A percentile compares a stretch with the other conserved stretches of the same genome.
These are phyloP conservation scores for Scartelaos histophorus DNA, from an alignment of 2,113 vertebrate species.

Conservation along the genomic window DNA sequence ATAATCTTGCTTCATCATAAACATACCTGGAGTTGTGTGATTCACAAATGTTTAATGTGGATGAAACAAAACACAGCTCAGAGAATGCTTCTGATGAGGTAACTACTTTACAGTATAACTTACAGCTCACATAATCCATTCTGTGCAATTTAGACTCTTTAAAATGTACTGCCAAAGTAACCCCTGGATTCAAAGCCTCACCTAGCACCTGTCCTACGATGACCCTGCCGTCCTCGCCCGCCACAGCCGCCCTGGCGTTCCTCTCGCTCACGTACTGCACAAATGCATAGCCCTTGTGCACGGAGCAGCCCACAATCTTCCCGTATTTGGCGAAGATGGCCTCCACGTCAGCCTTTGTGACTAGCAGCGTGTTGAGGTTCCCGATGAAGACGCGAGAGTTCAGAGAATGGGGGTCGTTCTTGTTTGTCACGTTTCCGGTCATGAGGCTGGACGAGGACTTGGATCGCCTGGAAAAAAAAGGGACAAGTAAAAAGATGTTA, in stretches of 20 bases:
- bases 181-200: slow-evolving; percentile 52
- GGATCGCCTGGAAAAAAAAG: background rate
- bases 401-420: slow-evolving; percentile 86
- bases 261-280: slow-evolving; percentile 87
- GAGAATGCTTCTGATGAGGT: too few relatives aligned
- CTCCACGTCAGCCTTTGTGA: slow-evolving; percentile 89
- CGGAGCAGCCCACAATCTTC: slow-evolving; percentile 89
- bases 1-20: too few relatives aligned
- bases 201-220: slow-evolving; percentile 90
- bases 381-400: slow-evolving; percentile 92
- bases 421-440: slow-evolving; percentile 91
- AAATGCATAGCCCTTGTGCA: slow-evolving; percentile 91
- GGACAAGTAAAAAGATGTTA: background rate
- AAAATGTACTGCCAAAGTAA: background rate
- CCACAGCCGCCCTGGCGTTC: slow-evolving; percentile 83
- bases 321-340: slow-evolving; percentile 90
- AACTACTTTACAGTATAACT: too few relatives aligned
- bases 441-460: slow-evolving; percentile 65
- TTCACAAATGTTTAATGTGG: too few relatives aligned
- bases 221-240: slow-evolving; percentile 86
- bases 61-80: too few relatives aligned
- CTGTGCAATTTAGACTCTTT: too few relatives aligned
- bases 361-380: slow-evolving; percentile 89
- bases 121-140: too few relatives aligned
- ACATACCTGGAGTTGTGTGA: too few relatives aligned